Base-by-base conservation (phyloP, 2,888 invertebrate species). In the Eupithecia subfuscata region DNA sequence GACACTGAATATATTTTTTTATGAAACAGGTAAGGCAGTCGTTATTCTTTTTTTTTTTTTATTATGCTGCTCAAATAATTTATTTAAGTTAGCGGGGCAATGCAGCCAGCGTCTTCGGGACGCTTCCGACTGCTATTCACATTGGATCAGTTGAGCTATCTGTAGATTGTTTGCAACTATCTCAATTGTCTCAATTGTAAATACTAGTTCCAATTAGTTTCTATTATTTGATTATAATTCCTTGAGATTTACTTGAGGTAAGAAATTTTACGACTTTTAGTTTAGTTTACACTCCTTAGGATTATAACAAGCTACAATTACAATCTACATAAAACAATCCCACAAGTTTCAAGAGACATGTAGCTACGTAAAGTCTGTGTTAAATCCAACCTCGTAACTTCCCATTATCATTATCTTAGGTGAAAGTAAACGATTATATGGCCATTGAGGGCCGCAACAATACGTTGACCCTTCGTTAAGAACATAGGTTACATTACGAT, bases 371-470 rank as follows among this genome's bases (percentile, higher is more conserved):
- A 63, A 30, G 14, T 16, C 34, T 16, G 64, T 64, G 30, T 34
- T 64, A 18, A 64, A 34, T 64, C 16, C 30, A 34, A 75, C 70
- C 73, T 65, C 74, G 34, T 43, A 72, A 77, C 70, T 71, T 77
- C 73, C 74, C 64, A 74, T 75, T 78, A 78, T 75, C 77, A 68
- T 75, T 70, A 74, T 60, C 30, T 74, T 52, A 60, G 76, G 71
- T 70, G 74, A 71, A 75, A 56, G 68, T 76, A 75, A 76, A 77
- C 78, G 78, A 63, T 78, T 79, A 79, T 78, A 67, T 67, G 76
- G 52, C 65, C 71, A 68, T 79, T 71, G 69, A 71, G 71, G 45
- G 70, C 72, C 72, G 77, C 74, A 76, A 76, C 76, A 80, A 74
- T 74, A 34, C 7, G 48, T 73, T 45, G 68, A 73, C 43, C 74